Percentiles rank a stretch among this genome's conserved stretches.
Conservation (phyloP, 1,140 invertebrate genomes). For the Manduca sexta region DNA sequence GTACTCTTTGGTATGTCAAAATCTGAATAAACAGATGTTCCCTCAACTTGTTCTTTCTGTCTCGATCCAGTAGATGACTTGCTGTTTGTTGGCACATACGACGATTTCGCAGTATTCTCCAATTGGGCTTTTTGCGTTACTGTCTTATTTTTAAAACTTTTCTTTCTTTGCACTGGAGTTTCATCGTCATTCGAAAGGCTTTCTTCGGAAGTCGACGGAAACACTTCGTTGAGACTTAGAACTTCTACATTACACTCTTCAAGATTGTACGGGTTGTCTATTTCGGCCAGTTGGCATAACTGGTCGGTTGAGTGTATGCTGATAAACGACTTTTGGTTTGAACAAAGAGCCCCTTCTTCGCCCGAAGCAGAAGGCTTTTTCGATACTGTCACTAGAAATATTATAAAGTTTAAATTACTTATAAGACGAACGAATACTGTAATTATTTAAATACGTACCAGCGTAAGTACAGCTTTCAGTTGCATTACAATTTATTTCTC, state of each 20-base stretch:
- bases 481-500: constrained; percentile 33
- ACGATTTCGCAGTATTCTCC: constrained; percentile 27
- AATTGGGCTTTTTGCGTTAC: constrained; percentile 26
- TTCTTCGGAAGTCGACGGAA: constrained; percentile 64
- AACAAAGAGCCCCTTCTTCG: constrained; percentile 36
- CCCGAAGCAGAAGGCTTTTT: constrained; percentile 43
- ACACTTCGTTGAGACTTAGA: constrained; percentile 58
- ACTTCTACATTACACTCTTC: constrained; percentile 64
- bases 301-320: constrained; percentile 67
- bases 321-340: constrained; percentile 59
- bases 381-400: constrained; percentile 53
- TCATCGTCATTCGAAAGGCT: constrained; percentile 58
- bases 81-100: constrained; percentile 50
- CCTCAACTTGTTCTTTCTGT: constrained; percentile 36
- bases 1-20: constrained; percentile 60
- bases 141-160: constrained; percentile 29
- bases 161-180: constrained; percentile 34
- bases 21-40: constrained; percentile 47
- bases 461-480: constrained; percentile 53
- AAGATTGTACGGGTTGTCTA: constrained; percentile 32
- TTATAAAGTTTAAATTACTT: neutral
- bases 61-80: constrained; percentile 50
- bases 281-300: constrained; percentile 43
- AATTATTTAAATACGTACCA: constrained; percentile 36
- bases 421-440: neutral